Conservation (phyloP, 1,140 invertebrate species). For the Nasonia longicornis region DNA sequence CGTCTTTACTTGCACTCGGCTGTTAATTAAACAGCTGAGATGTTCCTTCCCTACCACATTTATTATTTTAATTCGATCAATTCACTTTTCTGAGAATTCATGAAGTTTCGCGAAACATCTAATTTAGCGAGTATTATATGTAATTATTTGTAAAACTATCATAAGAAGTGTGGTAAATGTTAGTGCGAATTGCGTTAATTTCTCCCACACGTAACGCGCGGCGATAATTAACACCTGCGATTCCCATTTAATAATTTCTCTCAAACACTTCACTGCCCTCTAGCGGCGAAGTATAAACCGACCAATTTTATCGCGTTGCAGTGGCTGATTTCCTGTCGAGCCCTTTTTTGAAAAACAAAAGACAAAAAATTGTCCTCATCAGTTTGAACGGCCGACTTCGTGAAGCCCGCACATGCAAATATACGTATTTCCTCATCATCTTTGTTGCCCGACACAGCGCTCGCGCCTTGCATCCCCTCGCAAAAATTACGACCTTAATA, state of each 20-base stretch:
- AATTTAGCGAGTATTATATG: not conserved
- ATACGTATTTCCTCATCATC: too few species aligned
- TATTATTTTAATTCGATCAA: slow-evolving; percentile 10
- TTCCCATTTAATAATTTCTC: not conserved
- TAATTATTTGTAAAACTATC: not conserved
- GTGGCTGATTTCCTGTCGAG: too few species aligned
- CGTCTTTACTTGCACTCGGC: not conserved
- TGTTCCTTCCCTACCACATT: not conserved
- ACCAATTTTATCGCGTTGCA: too few species aligned
- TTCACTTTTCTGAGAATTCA: not conserved
- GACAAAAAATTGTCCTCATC: too few species aligned
- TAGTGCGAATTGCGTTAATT: not conserved
- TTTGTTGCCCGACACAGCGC: not conserved
- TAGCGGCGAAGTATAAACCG: too few species aligned
- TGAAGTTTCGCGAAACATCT: not conserved
- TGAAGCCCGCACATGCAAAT: too few species aligned
- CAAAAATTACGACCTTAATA: not conserved
- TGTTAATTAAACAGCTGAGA: not conserved
- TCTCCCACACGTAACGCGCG: not conserved
- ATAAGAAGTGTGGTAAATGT: not conserved
- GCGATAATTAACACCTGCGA: not conserved
- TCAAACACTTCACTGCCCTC: not conserved
- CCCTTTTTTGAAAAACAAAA: too few species aligned
- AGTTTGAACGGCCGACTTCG: too few species aligned
- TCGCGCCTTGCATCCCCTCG: too few species aligned